Evolutionary conservation across 2,888 invertebrate genomes (phyloP), one percentile per base, ranked within the genome.

Genomic region (Leptinotarsa tumamoca): DNA sequence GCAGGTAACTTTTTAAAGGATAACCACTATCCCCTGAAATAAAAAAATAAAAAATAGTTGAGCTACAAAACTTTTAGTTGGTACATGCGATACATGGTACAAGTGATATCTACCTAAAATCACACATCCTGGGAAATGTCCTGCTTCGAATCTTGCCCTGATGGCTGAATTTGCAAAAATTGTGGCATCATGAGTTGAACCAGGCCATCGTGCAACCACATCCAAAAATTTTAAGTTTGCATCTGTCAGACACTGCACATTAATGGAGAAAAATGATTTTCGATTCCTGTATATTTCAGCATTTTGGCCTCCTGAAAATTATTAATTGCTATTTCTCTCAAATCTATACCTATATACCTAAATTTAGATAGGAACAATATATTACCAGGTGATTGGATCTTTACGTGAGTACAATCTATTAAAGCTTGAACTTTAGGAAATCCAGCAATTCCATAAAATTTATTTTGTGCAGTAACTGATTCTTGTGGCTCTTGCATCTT

Each of bases 241-340:
- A 77, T 83, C 78, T 50, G 76, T 80, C 15, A 83, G 75, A 10
- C 76, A 78, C 73, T 85, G 84, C 23, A 84, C 82, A 74, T 85
- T 86, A 84, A 49, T n/a, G 82, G 83, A 27, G 79, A 84, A 85
- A 70, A 76, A 82, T 10, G 80, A 80, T 77, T 84, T 85, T 56
- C 82, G 67, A 73, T 85, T 84, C 56, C 83, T 63, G 67, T 79
- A 84, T 15, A 79, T 69, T 77, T 85, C 84, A 50, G 80, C 81
- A 76, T 83, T 71, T 15, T 82, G 75, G 67, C 82, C 82, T 23
- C 80, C 80, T 78, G 52, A 72, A 73, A 73, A 73, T 43, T 49
- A 61, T 61, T 43, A 18, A 66, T 52, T 51, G 17, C n/a, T 17
- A 67, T 21, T 66, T 63, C 10, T 43, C 23, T 49, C n/a, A 23